Evolutionary conservation across 2,888 invertebrate genomes (phyloP), one percentile per base, ranked within the genome.

Genomic region (Heliconius ethilla): DNA sequence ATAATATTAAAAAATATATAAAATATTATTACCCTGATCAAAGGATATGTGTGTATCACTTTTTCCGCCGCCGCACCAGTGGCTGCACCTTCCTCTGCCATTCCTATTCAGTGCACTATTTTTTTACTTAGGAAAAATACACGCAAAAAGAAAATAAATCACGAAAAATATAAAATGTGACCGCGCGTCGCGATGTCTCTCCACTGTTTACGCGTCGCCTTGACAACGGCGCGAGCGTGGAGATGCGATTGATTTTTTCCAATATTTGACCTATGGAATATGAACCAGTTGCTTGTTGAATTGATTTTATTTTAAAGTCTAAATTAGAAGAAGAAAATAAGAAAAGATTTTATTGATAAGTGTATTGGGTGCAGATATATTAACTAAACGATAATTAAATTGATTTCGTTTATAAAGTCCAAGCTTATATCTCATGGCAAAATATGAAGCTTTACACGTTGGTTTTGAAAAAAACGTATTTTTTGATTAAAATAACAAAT

Each of bases 21-120:
- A 77, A 75, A 79, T 29, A 76, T 77, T 66, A 95, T 93, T 94
- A 98, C 98, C 95, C 97, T 95, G 81, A 98, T 96, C 78, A 98
- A 92, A 62, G 98, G 97, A 95, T 98, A 98, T 4, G 97, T 97
- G 86, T 97, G 97, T 78, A 97, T 91, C 75, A 96, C 95, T 94
- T 97, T 97, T 87, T 97, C 97, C 74, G 94, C 90, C 63, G 93
- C 94, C 15, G 91, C 92, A 72, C 91, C 88, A 11, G 88, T 86
- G 22, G 89, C 83, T 25, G 83, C 86, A 22, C 81, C 88, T 76
- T 93, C 94, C 1, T 94, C 94, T 73, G 88, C 94, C 94, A 94
- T 94, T 65, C 65, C 83, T 77, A 67, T 79, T 76, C 82, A 83
- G 72, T 45, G 76, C 80, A 80, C 79, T 76, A 9, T 72, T 59